Percentiles rank a stretch among this genome's conserved stretches.
Conservation (phyloP, 2,113 vertebrate genomes). For the Perca schrenkii region DNA sequence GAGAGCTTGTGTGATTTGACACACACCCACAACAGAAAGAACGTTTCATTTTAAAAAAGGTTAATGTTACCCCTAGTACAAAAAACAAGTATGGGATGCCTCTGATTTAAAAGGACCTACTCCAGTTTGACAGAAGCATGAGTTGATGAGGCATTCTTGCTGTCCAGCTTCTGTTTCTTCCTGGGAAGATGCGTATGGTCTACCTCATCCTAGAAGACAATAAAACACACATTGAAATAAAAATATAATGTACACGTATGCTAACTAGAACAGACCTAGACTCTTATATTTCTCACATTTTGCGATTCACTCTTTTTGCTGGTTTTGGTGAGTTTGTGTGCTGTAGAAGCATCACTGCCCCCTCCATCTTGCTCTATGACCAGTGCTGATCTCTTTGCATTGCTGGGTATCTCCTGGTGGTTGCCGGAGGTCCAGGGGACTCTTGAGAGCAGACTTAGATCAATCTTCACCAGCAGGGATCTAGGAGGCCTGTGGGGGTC, state of each 20-base stretch:
- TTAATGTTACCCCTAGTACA: background rate
- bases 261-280: background rate
- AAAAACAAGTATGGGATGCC: background rate
- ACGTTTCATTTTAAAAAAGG: background rate
- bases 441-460: constrained; percentile 87
- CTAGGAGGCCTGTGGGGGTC: constrained; percentile 19
- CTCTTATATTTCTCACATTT: constrained; percentile 53
- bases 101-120: constrained; percentile 77
- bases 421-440: constrained; percentile 77
- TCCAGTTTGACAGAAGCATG: constrained; percentile 74
- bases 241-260: background rate
- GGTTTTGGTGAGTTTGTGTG: constrained; percentile 60
- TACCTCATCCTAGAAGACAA: constrained; percentile 74
- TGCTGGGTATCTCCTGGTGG: constrained; percentile 31
- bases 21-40: background rate
- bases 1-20: background rate
- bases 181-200: constrained; percentile 68
- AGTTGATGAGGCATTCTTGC: constrained; percentile 67
- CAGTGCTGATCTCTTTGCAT: constrained; percentile 68
- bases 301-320: constrained; percentile 81
- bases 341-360: constrained; percentile 17
- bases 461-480: constrained; percentile 90
- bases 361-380: constrained; percentile 70
- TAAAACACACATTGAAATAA: constrained; percentile 15
- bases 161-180: constrained; percentile 85